Conservation (phyloP, 2,113 vertebrate genomes). For the Morone chrysops region DNA sequence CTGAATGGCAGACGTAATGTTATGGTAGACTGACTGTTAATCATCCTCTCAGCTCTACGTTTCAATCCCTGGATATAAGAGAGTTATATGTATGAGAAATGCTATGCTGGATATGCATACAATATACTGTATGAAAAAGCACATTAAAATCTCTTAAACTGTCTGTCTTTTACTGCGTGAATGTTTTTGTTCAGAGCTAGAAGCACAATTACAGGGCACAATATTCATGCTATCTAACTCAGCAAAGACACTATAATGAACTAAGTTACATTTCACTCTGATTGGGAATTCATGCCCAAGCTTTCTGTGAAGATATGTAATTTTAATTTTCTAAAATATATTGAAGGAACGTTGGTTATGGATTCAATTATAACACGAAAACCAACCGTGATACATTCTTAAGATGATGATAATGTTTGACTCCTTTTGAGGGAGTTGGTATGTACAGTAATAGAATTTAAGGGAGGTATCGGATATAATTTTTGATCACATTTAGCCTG, state of each 20-base stretch:
- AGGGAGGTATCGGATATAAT: constrained; percentile 17
- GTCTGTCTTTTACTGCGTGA: constrained; percentile 72
- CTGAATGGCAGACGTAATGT: constrained; percentile 68
- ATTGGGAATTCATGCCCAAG: constrained; percentile 60
- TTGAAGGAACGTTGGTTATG: constrained; percentile 50
- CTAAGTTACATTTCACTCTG: constrained; percentile 63
- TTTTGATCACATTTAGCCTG: constrained; percentile 51
- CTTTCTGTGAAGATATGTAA: constrained; percentile 67
- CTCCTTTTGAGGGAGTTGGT: constrained; percentile 40
- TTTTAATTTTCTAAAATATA: constrained; percentile 70
- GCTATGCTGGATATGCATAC: constrained; percentile 82
- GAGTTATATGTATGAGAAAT: constrained; percentile 83
- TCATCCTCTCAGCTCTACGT: constrained; percentile 76
- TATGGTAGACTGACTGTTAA: constrained; percentile 82
- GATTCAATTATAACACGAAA: constrained; percentile 60
- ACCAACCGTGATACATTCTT: constrained; percentile 52
- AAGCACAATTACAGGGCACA: constrained; percentile 46
- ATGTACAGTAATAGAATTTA: constrained; percentile 44
- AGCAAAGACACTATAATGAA: constrained; percentile 52
- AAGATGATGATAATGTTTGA: constrained; percentile 35
- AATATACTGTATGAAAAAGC: constrained; percentile 85
- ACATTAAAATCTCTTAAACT: constrained; percentile 85
- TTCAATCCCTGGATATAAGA: constrained; percentile 77
- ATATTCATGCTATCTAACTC: constrained; percentile 60
- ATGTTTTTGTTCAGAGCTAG: constrained; percentile 52